These are phyloP conservation scores for Antechinus stuartii DNA, from an alignment of 2,113 vertebrate species.

Conservation along the genomic window DNA sequence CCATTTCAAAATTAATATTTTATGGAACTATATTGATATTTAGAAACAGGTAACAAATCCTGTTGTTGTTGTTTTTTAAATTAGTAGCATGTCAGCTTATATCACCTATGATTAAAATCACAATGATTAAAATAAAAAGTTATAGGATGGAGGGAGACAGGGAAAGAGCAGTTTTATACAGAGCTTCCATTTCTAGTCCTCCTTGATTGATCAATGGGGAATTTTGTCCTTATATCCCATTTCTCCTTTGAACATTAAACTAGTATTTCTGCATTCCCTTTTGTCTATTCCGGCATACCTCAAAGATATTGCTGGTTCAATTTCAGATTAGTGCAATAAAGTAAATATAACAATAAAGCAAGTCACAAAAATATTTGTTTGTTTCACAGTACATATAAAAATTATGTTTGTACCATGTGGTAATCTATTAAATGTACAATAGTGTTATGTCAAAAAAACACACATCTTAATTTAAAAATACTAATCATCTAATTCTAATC, in stretches of 20 bases:
- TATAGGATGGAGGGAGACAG: background rate
- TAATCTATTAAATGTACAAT: too few species aligned
- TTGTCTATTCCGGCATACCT: background rate
- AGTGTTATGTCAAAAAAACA: too few species aligned
- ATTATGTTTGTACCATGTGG: too few species aligned
- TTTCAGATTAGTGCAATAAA: too few species aligned
- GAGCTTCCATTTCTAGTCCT: background rate
- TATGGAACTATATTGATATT: background rate
- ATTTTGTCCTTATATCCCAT: accelerated
- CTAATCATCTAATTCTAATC: too few species aligned
- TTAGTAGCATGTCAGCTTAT: too few species aligned
- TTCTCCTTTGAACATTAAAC: background rate
- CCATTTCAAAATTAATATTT: background rate
- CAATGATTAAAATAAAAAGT: background rate
- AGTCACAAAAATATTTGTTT: too few species aligned
- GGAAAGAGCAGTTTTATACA: background rate
- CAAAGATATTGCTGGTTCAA: too few species aligned
- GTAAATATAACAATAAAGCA: too few species aligned
- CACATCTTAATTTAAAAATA: too few species aligned
- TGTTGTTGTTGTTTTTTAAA: background rate
- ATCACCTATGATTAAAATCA: background rate
- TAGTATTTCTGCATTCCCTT: background rate
- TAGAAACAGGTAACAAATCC: background rate
- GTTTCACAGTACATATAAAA: too few species aligned
- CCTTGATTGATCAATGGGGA: background rate